Conservation (phyloP, 2,113 vertebrate genomes). For the Arizona elegans region DNA sequence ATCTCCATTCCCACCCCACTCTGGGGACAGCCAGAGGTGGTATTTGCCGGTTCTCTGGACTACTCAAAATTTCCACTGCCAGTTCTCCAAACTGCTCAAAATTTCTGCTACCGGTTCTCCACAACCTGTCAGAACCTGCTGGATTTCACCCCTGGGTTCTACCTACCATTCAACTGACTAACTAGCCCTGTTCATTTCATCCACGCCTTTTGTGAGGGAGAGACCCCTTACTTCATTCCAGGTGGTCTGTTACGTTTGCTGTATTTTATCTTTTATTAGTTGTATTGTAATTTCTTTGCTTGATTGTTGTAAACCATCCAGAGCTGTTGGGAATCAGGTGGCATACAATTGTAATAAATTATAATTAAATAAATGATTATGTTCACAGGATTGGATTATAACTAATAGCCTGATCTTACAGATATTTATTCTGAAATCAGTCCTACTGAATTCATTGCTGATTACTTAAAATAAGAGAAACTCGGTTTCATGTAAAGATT, state of each 20-base stretch:
- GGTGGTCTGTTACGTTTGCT: neutral
- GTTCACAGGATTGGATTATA: neutral
- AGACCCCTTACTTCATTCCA: neutral
- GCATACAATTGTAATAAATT: neutral
- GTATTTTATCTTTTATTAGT: neutral
- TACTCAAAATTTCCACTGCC: too few relatives aligned
- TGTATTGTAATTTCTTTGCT: neutral
- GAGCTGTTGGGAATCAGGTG: neutral
- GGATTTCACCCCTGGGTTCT: too few relatives aligned
- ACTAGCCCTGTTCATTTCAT: neutral
- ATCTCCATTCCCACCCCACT: too few relatives aligned
- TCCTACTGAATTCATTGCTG: neutral
- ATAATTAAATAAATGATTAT: neutral
- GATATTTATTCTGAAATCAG: neutral
- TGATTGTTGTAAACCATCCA: neutral
- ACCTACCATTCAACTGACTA: neutral
- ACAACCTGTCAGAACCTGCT: too few relatives aligned
- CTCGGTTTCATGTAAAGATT: neutral
- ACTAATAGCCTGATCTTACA: neutral
- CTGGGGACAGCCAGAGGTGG: too few relatives aligned
- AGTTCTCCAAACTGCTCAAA: too few relatives aligned
- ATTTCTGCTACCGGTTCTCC: too few relatives aligned
- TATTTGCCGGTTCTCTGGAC: too few relatives aligned
- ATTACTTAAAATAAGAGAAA: neutral
- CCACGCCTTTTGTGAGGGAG: neutral